A percentile compares a stretch with the other conserved stretches of the same genome.
phyloP scores from a whole-genome alignment of 2,797 vertebrate species.

The Brachyrhaphis roseni region DNA sequence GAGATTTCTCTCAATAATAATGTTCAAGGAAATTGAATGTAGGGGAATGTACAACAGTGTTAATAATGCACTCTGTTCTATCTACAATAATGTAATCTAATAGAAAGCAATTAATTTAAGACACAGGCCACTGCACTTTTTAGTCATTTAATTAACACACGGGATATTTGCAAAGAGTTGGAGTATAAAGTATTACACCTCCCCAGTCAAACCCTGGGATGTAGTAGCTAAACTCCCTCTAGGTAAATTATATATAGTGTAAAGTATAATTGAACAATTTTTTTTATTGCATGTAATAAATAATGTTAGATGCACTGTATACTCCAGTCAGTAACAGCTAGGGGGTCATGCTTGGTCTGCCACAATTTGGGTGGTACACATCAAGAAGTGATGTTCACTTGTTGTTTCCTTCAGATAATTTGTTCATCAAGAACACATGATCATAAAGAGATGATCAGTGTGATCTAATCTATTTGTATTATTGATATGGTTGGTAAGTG shows the following conservation, averaged over 20 bases:
- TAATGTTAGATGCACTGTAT: constrained; percentile 4
- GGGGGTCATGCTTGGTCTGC: background rate
- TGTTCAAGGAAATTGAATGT: constrained; percentile 87
- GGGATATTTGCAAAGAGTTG: constrained; percentile 76
- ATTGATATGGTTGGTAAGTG: background rate
- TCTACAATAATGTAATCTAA: constrained; percentile 85
- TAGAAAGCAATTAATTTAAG: constrained; percentile 88
- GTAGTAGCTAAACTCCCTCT: constrained; percentile 56
- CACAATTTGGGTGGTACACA: background rate
- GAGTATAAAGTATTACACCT: constrained; percentile 77
- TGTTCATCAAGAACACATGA: no score
- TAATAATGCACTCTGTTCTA: constrained; percentile 81
- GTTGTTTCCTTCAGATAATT: background rate
- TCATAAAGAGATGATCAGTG: background rate
- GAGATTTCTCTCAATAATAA: constrained; percentile 78
- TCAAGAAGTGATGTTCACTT: background rate
- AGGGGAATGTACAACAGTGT: constrained; percentile 86
- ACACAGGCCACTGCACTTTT: constrained; percentile 87
- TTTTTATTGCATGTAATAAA: constrained; percentile 27
- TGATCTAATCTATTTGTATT: background rate
- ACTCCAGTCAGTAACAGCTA: constrained; percentile 2
- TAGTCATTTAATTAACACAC: constrained; percentile 85
- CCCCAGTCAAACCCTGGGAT: constrained; percentile 68
- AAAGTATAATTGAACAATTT: constrained; percentile 51
- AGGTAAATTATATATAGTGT: constrained; percentile 55